Evolutionary conservation across 2,888 invertebrate species (phyloP).

Genomic region (Eutolmus rufibarbis): DNA sequence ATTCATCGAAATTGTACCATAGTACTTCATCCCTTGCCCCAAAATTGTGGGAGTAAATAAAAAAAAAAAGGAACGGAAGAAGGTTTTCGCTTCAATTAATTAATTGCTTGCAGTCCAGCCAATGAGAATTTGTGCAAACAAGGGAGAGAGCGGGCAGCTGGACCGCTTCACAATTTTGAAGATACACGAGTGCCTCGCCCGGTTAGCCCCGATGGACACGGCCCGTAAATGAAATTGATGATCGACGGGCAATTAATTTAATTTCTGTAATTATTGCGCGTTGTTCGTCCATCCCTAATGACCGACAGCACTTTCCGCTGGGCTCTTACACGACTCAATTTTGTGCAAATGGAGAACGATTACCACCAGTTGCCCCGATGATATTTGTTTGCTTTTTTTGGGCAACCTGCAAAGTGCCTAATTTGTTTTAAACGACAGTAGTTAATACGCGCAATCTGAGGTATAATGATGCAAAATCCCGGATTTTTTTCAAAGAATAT

Average conservation of each 20-base stretch:
- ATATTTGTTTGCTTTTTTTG: background rate
- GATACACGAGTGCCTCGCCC: background rate
- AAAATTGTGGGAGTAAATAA: background rate
- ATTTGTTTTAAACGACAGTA: background rate
- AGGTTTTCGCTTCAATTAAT: slow-evolving; percentile 8
- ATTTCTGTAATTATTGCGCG: slow-evolving; percentile 33
- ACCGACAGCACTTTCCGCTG: background rate
- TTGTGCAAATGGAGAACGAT: background rate
- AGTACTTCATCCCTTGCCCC: background rate
- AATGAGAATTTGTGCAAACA: background rate
- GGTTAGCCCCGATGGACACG: background rate
- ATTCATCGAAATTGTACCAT: background rate
- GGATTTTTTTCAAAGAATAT: background rate
- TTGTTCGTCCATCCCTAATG: background rate
- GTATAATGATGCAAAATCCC: background rate
- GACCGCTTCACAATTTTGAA: background rate
- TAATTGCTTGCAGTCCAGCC: background rate
- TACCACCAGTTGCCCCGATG: background rate
- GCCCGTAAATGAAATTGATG: slow-evolving; percentile 27
- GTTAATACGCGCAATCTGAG: background rate
- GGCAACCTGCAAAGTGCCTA: background rate
- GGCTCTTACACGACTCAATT: background rate
- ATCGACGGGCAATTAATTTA: slow-evolving; percentile 26
- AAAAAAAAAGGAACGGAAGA: background rate
- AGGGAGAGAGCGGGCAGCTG: background rate